phyloP scores from a whole-genome alignment of 2,113 vertebrate species.

The Hemiprocne comata region DNA sequence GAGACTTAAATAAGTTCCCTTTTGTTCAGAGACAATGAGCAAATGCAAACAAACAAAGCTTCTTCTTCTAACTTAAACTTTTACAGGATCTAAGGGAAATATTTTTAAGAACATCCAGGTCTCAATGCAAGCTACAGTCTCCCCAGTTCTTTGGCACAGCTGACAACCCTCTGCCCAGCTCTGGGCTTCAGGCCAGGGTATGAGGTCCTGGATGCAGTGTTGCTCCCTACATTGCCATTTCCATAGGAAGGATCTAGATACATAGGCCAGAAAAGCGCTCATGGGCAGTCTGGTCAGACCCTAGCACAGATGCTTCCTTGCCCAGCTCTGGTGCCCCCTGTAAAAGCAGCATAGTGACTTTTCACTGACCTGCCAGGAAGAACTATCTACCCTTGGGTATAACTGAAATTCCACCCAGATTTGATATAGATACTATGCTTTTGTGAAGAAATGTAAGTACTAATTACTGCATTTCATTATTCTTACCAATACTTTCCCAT shows the following conservation, averaged over 20 bases:
- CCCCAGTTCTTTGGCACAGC: background rate
- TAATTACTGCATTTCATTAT: background rate
- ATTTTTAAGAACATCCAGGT: background rate
- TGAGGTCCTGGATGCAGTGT: background rate
- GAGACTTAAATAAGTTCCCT: background rate
- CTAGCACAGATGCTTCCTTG: fast-evolving
- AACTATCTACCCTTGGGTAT: background rate
- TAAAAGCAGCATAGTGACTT: background rate
- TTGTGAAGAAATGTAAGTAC: background rate
- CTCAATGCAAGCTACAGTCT: background rate
- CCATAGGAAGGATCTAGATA: background rate
- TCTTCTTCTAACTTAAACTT: background rate
- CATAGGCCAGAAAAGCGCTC: background rate
- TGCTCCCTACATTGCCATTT: fast-evolving
- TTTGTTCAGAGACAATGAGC: background rate
- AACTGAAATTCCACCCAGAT: background rate
- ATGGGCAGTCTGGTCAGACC: fast-evolving
- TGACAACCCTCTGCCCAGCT: background rate
- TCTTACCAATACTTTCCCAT: background rate
- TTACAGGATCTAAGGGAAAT: background rate
- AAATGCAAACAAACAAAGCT: background rate
- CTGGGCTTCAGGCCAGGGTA: background rate
- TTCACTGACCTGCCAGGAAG: background rate
- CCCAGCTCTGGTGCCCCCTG: background rate
- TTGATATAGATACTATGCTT: background rate